Base-by-base conservation (phyloP, 2,888 invertebrate genomes). In the Ligdia adustata region DNA sequence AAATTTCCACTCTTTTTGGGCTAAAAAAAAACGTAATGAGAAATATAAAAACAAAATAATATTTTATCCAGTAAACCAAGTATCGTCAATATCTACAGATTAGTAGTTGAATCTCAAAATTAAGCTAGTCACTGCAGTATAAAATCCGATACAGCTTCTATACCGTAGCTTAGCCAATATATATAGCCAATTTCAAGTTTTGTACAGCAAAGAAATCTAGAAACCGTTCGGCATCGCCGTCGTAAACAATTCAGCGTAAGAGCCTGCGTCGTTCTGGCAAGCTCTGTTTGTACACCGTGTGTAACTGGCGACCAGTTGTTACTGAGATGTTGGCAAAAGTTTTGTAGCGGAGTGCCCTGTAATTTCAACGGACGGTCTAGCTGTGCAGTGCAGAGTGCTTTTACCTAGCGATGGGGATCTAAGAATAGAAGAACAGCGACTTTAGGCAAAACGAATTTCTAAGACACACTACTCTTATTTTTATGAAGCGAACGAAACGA, bases 291-390 rank as follows among this genome's bases (percentile, higher is more conserved):
- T 22, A 22, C 6, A 22, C 38, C 13, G 40, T 35, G 26, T 41
- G 41, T 55, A 60, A 62, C 60, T 64, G 59, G 69, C 62, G 64
- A 66, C 55, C 57, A 71, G 69, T 69, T 64, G 67, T 63, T 70
- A 66, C 62, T 35, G 70, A 72, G 78, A 77, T 63, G 72, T 63
- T 71, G 60, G 67, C 57, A 69, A 67, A 79, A 81, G 72, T 82
- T 82, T 71, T 71, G 72, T 71, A 75, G 72, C 69, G 20, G 64
- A 76, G 73, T 72, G 73, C 69, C 64, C 64, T 73, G 75, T 81
- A 80, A 85, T 82, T 82, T 79, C 71, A 79, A 75, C 74, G 79
- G 78, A 81, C 79, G 73, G 57, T 64, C 62, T 64, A 68, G 67
- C 63, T 63, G 60, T 48, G 62, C 50, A 63, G 66, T 72, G 64